phyloP scores from a whole-genome alignment of 2,113 vertebrate genomes.

The Chamaetylas fuelleborni region DNA sequence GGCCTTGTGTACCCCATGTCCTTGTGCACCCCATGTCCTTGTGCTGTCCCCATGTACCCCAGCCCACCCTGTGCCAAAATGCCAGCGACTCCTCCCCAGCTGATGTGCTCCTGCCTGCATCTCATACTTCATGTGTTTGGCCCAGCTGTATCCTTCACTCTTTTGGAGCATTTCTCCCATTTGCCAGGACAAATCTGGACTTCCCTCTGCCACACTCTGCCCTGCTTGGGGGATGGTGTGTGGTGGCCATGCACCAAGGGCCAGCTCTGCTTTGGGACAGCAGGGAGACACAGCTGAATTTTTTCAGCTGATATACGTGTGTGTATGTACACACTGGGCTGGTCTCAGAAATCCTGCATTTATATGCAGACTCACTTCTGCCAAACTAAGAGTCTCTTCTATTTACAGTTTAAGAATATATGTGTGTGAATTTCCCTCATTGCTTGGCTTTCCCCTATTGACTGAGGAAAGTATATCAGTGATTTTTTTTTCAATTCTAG shows the following conservation, averaged over 20 bases:
- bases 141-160: too few relatives aligned
- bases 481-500: neutral
- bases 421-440: neutral
- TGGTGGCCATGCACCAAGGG: rapidly evolving
- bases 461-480: neutral
- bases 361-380: neutral
- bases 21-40: too few relatives aligned
- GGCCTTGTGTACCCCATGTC: neutral
- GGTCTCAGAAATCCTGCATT: neutral
- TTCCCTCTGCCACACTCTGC: rapidly evolving
- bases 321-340: rapidly evolving
- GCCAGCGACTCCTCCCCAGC: neutral
- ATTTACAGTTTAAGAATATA: neutral
- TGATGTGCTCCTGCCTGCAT: rapidly evolving
- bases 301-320: rapidly evolving
- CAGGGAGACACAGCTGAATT: neutral
- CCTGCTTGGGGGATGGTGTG: neutral
- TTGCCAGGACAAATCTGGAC: neutral
- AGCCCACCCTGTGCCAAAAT: neutral
- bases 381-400: neutral
- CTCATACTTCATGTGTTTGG: neutral
- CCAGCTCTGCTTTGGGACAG: neutral
- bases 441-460: neutral
- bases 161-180: neutral
- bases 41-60: neutral